Evolutionary conservation across 2,113 vertebrate species (phyloP), one percentile per base, ranked within the genome.

Genomic region (Callorhinus ursinus): DNA sequence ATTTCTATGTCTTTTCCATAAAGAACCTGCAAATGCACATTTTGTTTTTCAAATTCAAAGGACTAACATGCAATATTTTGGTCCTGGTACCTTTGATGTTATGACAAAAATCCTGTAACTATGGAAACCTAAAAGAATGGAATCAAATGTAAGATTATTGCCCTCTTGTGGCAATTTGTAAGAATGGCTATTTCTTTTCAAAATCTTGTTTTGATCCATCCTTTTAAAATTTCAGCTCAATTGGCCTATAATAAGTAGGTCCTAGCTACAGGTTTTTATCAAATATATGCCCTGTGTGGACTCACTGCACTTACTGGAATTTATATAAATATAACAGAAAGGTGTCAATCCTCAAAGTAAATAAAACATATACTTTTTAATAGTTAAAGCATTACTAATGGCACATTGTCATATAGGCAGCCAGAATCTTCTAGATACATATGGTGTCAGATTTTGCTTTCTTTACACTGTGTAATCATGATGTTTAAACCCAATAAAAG

Each of bases 101-200:
- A 87, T 14, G 18, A 96, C n/a, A 84, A 90, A 90, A 96, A 80
- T 91, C 71, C 39, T 93, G 9, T 93, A 67, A 94, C 36, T 69
- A 69, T 61, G 46, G 51, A 5, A 63, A 93, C 33, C 42, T 85
- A 42, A 88, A 94, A 80, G 65, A 71, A 49, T 86, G 49, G 39
- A 84, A 67, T 95, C 39, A 86, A 79, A 82, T 79, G 3, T 95
- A 94, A 49, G 72, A 97, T 46, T 98, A 97, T 98, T 98, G 98
- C 98, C 98, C 85, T 67, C 98, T 99, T 94, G 92, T 97, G 98
- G 98, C 15, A 89, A 65, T 83, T 24, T 69, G 0, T 16, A 42
- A 95, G 86, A 77, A 91, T 90, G 61, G 53, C 93, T 72, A 1
- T 76, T 96, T 13, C 59, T 1, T 67, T 90, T 24, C 85, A 5